phyloP scores from a whole-genome alignment of 2,888 invertebrate genomes.

The Rhamphomyia laevipes region DNA sequence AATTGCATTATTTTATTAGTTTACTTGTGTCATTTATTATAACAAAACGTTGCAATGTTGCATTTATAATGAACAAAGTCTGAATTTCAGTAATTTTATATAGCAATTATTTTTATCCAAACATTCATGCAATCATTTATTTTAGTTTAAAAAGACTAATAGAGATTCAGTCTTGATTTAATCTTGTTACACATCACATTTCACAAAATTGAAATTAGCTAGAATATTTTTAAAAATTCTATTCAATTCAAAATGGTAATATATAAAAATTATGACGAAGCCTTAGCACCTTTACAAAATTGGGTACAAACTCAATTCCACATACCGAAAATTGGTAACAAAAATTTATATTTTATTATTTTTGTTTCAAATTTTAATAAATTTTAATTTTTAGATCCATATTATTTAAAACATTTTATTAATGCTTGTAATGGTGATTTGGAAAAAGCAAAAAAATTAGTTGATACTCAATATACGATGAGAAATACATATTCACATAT shows the following conservation, averaged over 20 bases:
- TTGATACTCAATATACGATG: constrained; percentile 36
- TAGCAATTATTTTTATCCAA: too few species aligned
- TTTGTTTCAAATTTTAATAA: not conserved
- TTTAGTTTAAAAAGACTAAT: too few species aligned
- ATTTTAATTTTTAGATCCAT: constrained; percentile 21
- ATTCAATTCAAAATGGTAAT: not conserved
- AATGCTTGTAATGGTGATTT: constrained; percentile 25
- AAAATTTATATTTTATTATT: not conserved
- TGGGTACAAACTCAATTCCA: not conserved
- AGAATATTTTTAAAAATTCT: not conserved
- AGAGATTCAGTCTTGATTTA: too few species aligned
- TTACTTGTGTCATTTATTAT: too few species aligned
- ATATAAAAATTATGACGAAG: not conserved
- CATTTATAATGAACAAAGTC: too few species aligned
- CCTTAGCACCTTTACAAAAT: not conserved
- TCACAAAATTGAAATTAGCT: too few species aligned
- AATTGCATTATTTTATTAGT: too few species aligned
- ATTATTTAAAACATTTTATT: constrained; percentile 25
- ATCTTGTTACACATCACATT: too few species aligned
- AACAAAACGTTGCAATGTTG: too few species aligned
- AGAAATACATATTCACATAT: constrained; percentile 42
- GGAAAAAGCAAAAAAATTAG: constrained; percentile 24
- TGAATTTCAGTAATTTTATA: too few species aligned
- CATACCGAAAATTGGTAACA: not conserved
- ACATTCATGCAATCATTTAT: too few species aligned